These are phyloP conservation scores for Heliopora coerulea DNA, from an alignment of 92 coral and sea anemone genomes.

Conservation along the genomic window DNA sequence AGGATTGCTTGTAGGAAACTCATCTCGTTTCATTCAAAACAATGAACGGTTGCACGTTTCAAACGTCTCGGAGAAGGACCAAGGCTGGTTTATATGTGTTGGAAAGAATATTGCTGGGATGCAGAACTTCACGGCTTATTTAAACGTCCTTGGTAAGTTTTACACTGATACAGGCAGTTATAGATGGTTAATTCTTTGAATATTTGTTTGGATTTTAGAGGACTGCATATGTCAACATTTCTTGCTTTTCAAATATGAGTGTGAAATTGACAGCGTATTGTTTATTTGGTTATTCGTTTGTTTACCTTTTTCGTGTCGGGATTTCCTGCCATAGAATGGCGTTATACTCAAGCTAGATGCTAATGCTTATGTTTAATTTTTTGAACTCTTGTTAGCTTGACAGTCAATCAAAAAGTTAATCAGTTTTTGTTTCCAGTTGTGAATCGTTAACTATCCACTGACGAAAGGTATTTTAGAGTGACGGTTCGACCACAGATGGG, in stretches of 20 bases:
- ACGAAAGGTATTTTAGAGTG: no score
- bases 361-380: no score
- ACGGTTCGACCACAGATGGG: no score
- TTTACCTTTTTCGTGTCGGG: neutral
- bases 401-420: no score
- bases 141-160: constrained; percentile 72
- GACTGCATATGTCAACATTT: no score
- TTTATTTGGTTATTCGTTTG: no score
- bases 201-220: neutral
- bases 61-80: constrained; percentile 59
- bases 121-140: constrained; percentile 56
- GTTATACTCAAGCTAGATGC: no score
- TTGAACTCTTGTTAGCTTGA: no score
- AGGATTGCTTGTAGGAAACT: constrained; percentile 38
- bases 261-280: no score
- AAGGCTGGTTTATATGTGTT: constrained; percentile 70
- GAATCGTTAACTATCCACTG: no score
- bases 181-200: neutral
- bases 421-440: neutral
- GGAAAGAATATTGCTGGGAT: constrained; percentile 74
- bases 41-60: constrained; percentile 55
- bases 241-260: no score
- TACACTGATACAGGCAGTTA: neutral
- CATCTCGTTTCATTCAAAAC: constrained; percentile 54
- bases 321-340: no score